Percentiles rank a stretch among this genome's conserved stretches.
phyloP scores from a whole-genome alignment of 1,140 invertebrate genomes.

The Mamestra configurata region DNA sequence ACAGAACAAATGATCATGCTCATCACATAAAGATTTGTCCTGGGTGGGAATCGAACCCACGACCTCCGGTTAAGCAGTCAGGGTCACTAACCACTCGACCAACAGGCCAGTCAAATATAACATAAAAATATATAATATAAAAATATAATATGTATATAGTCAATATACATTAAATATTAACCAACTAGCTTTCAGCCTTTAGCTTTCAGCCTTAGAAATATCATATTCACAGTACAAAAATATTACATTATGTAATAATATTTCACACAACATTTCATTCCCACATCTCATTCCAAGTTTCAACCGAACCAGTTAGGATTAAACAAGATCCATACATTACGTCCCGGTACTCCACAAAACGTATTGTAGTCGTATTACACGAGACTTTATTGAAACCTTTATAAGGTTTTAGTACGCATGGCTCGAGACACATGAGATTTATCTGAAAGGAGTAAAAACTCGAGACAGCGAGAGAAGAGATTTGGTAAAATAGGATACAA shows the following conservation, averaged over 20 bases:
- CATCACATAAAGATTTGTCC: too few species aligned
- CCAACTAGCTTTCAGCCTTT: too few species aligned
- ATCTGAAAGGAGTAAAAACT: conserved; percentile 5
- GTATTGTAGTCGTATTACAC: conserved; percentile 24
- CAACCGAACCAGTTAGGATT: not conserved
- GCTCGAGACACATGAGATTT: conserved; percentile 17
- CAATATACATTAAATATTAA: too few species aligned
- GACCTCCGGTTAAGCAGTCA: too few species aligned
- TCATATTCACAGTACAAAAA: not conserved
- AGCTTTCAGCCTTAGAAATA: too few species aligned
- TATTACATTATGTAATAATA: not conserved
- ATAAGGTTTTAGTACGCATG: conserved; percentile 9
- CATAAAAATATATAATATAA: too few species aligned
- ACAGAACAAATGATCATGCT: too few species aligned
- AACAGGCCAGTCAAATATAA: too few species aligned
- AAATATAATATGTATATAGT: too few species aligned
- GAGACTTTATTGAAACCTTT: conserved; percentile 17
- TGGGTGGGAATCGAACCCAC: too few species aligned
- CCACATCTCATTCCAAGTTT: not conserved
- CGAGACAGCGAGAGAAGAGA: not conserved
- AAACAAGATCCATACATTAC: conserved; percentile 19
- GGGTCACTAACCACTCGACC: too few species aligned
- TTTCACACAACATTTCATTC: not conserved
- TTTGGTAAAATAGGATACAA: not conserved
- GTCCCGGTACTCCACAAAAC: not conserved